Evolutionary conservation across 2,113 vertebrate genomes (phyloP).

Genomic region (Anarrhichthys ocellatus): DNA sequence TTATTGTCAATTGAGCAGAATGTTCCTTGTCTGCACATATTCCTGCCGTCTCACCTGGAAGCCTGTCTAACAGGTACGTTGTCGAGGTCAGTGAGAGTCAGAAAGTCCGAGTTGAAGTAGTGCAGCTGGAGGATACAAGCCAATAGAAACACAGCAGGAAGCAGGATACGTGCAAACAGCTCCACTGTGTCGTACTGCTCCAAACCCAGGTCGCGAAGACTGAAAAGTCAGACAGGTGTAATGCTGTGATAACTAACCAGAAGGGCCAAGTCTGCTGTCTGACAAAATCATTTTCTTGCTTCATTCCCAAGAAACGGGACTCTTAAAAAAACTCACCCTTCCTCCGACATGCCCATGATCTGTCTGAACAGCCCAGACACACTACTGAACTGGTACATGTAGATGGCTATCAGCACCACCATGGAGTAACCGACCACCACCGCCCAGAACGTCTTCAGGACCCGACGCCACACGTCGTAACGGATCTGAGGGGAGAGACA

Average conservation of each 20-base stretch:
- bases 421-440: slow-evolving; percentile 84
- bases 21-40: not conserved
- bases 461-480: slow-evolving; percentile 78
- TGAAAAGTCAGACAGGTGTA: slow-evolving; percentile 35
- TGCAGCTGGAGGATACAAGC: slow-evolving; percentile 85
- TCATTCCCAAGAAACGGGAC: not conserved
- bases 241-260: not conserved
- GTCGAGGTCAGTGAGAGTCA: slow-evolving; percentile 81
- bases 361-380: slow-evolving; percentile 83
- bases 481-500: slow-evolving; percentile 59
- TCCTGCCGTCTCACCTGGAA: slow-evolving; percentile 69
- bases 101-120: slow-evolving; percentile 85
- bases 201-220: slow-evolving; percentile 83
- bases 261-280: not conserved
- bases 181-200: slow-evolving; percentile 78
- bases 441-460: slow-evolving; percentile 84
- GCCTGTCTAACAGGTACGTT: slow-evolving; percentile 67
- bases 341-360: slow-evolving; percentile 85
- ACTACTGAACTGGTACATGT: slow-evolving; percentile 85
- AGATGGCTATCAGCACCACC: slow-evolving; percentile 83
- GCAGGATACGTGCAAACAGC: slow-evolving; percentile 81
- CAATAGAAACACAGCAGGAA: slow-evolving; percentile 83
- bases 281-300: not conserved
- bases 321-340: slow-evolving; percentile 74
- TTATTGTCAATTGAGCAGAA: not conserved